A percentile compares a stretch with the other conserved stretches of the same genome.
These are phyloP conservation scores for Elaphurus davidianus DNA, from an alignment of 2,113 vertebrate species.

Conservation along the genomic window DNA sequence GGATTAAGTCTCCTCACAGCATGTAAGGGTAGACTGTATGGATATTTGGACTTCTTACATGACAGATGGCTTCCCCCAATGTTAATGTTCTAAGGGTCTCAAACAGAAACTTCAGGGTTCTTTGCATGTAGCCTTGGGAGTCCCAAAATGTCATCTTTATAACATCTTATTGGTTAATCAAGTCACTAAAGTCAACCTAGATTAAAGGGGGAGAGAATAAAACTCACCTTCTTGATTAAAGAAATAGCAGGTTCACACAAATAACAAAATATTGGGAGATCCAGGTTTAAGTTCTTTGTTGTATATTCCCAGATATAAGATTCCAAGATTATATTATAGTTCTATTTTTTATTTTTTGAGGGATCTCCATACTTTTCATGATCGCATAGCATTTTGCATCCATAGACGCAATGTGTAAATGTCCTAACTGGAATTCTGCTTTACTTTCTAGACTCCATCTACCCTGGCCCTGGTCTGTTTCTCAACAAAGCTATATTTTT, in stretches of 20 bases:
- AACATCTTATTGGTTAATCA: neutral
- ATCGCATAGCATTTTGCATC: neutral
- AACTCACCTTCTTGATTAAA: neutral
- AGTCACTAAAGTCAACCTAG: neutral
- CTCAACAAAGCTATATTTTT: neutral
- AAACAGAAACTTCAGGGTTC: neutral
- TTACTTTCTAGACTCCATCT: neutral
- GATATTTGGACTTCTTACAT: neutral
- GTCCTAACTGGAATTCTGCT: neutral
- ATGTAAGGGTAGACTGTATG: neutral
- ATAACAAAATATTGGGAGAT: neutral
- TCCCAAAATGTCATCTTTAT: neutral
- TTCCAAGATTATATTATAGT: neutral
- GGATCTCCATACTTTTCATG: neutral
- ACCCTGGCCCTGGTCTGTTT: neutral
- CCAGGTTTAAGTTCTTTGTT: neutral
- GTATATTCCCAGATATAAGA: neutral
- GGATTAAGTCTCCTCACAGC: neutral
- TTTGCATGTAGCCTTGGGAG: neutral
- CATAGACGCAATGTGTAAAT: neutral
- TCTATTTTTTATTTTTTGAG: neutral
- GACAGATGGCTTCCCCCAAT: neutral
- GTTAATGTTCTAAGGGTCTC: neutral
- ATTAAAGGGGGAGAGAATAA: neutral
- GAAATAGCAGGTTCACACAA: neutral